These are phyloP conservation scores for Novumbra hubbsi DNA, from an alignment of 2,797 vertebrate species.

Conservation along the genomic window DNA sequence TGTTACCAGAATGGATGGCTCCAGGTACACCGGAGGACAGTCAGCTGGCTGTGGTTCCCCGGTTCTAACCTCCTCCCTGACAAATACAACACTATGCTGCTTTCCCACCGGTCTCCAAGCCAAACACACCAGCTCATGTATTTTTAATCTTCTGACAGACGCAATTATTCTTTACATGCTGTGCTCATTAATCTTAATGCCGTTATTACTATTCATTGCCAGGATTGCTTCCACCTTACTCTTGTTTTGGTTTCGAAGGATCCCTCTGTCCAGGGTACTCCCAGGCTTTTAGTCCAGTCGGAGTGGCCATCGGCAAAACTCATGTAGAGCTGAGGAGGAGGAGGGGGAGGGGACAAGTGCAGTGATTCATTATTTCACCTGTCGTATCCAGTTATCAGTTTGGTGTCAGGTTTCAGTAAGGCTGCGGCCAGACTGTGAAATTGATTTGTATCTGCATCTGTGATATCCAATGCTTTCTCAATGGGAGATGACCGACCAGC, in stretches of 20 bases:
- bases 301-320: constrained; percentile 51
- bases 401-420: constrained; percentile 57
- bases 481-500: too few relatives aligned
- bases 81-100: constrained; percentile 58
- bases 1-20: constrained; percentile 63
- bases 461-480: too few relatives aligned
- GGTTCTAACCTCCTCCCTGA: constrained; percentile 49
- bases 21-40: constrained; percentile 69
- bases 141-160: constrained; percentile 77
- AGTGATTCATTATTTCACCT: constrained; percentile 60
- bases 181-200: constrained; percentile 79
- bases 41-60: constrained; percentile 64
- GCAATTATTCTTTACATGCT: constrained; percentile 76
- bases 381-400: constrained; percentile 60
- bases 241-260: constrained; percentile 67
- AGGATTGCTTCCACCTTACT: constrained; percentile 44
- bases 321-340: constrained; percentile 44
- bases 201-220: constrained; percentile 76
- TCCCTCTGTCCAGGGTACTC: constrained; percentile 30
- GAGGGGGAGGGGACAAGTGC: constrained; percentile 3
- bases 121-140: constrained; percentile 71
- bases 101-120: constrained; percentile 51
- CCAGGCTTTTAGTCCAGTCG: constrained; percentile 56
- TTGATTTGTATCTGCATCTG: too few relatives aligned
- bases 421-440: too few relatives aligned